Percentiles rank a stretch among this genome's conserved stretches.
These are phyloP conservation scores for Oophaga sylvatica DNA, from an alignment of 2,797 vertebrate species.

Conservation along the genomic window DNA sequence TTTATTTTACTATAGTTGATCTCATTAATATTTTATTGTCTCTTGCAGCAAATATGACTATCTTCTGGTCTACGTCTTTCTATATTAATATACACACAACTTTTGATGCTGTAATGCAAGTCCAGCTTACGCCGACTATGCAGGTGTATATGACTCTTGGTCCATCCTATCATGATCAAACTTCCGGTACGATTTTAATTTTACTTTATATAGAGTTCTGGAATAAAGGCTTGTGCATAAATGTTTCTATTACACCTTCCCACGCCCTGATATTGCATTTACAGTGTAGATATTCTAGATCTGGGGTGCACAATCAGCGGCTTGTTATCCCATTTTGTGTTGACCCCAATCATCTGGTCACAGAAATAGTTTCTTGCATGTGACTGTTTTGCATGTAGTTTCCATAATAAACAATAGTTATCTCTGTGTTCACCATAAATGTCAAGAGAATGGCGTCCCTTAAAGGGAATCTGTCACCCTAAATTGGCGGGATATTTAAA, in stretches of 20 bases:
- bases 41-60: constrained; percentile 59
- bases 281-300: not conserved
- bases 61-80: constrained; percentile 75
- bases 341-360: too few species aligned
- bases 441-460: too few species aligned
- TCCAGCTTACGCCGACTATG: constrained; percentile 76
- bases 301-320: too few species aligned
- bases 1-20: not conserved
- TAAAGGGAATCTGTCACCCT: too few species aligned
- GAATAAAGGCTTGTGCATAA: too few species aligned
- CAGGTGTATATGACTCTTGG: constrained; percentile 74
- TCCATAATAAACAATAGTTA: too few species aligned
- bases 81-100: constrained; percentile 70
- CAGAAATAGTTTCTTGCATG: too few species aligned
- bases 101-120: constrained; percentile 69
- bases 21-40: not conserved
- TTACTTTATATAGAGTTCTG: too few species aligned
- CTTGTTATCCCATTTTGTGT: too few species aligned
- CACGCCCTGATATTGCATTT: not conserved
- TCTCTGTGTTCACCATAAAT: too few species aligned
- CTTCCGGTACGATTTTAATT: constrained; percentile 67
- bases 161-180: constrained; percentile 67
- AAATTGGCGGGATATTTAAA: too few species aligned
- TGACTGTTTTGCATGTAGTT: too few species aligned
- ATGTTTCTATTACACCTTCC: not conserved